Percentiles rank a stretch among this genome's conserved stretches.
phyloP scores from a whole-genome alignment of 2,888 invertebrate genomes.

The Biston stratarius region DNA sequence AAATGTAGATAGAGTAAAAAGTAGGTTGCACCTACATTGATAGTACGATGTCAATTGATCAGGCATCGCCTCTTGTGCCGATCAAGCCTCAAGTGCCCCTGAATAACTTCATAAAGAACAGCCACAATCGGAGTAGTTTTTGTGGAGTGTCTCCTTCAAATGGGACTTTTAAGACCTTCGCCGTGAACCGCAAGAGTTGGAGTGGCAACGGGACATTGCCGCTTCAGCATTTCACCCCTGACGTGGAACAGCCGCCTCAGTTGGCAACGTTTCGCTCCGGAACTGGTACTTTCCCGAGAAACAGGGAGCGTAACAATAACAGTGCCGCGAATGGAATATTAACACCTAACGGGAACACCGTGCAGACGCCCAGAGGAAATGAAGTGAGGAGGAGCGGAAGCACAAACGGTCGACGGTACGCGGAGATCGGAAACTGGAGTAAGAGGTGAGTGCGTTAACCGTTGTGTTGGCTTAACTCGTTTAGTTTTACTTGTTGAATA shows the following conservation, averaged over 20 bases:
- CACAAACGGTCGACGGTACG: slow-evolving; percentile 85
- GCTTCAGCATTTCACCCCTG: slow-evolving; percentile 78
- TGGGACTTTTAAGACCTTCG: slow-evolving; percentile 82
- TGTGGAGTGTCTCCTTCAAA: slow-evolving; percentile 82
- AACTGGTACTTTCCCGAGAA: slow-evolving; percentile 83
- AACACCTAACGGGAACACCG: slow-evolving; percentile 83
- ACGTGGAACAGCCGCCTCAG: slow-evolving; percentile 72
- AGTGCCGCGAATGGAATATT: slow-evolving; percentile 79
- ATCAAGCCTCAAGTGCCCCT: slow-evolving; percentile 81
- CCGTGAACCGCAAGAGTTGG: slow-evolving; percentile 85
- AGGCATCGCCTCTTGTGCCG: slow-evolving; percentile 83
- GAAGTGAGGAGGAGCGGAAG: slow-evolving; percentile 84
- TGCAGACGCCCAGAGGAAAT: slow-evolving; percentile 82
- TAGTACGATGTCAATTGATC: slow-evolving; percentile 84
- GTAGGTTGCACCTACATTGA: slow-evolving; percentile 68
- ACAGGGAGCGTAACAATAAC: slow-evolving; percentile 83
- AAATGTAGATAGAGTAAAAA: slow-evolving; percentile 79
- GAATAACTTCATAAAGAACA: slow-evolving; percentile 85
- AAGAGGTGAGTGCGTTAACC: slow-evolving; percentile 75
- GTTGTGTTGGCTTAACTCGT: slow-evolving; percentile 50
- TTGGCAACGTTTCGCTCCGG: slow-evolving; percentile 82
- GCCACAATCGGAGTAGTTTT: slow-evolving; percentile 84
- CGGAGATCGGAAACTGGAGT: slow-evolving; percentile 87
- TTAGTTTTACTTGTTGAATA: slow-evolving; percentile 40
- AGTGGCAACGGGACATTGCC: slow-evolving; percentile 84